Evolutionary conservation across 2,888 invertebrate genomes (phyloP).

Genomic region (Thereva nobilitata): DNA sequence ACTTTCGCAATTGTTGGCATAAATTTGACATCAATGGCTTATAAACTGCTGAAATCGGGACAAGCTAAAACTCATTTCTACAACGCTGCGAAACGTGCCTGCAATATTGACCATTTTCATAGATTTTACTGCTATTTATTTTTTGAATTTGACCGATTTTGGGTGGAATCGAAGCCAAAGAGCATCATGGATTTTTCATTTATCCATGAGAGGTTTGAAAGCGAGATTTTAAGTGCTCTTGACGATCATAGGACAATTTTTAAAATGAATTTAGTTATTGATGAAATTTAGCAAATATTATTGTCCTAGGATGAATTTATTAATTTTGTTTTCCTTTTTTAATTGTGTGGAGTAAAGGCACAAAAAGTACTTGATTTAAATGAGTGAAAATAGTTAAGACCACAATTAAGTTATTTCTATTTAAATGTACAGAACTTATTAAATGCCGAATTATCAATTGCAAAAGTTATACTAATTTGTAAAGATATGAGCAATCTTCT

Average conservation of each 20-base stretch:
- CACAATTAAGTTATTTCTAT: no score
- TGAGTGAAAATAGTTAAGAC: no score
- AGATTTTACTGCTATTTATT: slow-evolving; percentile 92
- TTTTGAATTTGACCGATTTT: slow-evolving; percentile 92
- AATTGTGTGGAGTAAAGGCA: no score
- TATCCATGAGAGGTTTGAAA: slow-evolving; percentile 84
- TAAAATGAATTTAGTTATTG: slow-evolving; percentile 78
- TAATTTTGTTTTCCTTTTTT: not conserved
- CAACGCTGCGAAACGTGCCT: slow-evolving; percentile 72
- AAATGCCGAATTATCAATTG: no score
- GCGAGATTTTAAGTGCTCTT: slow-evolving; percentile 68
- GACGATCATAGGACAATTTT: slow-evolving; percentile 72
- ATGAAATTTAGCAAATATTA: slow-evolving; percentile 63
- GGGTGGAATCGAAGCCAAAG: slow-evolving; percentile 88
- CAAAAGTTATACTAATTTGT: no score
- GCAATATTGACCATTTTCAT: slow-evolving; percentile 79
- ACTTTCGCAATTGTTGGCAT: slow-evolving; percentile 92
- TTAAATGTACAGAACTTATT: no score
- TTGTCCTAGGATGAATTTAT: not conserved
- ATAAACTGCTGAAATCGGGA: slow-evolving; percentile 77
- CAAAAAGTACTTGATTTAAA: no score
- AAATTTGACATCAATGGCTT: slow-evolving; percentile 90
- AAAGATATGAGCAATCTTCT: no score
- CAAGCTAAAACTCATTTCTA: slow-evolving; percentile 89
- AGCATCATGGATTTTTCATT: slow-evolving; percentile 95